A percentile compares a stretch with the other conserved stretches of the same genome.
These are phyloP conservation scores for Pachliopta kotzebuea DNA, from an alignment of 2,888 invertebrate species.

Conservation along the genomic window DNA sequence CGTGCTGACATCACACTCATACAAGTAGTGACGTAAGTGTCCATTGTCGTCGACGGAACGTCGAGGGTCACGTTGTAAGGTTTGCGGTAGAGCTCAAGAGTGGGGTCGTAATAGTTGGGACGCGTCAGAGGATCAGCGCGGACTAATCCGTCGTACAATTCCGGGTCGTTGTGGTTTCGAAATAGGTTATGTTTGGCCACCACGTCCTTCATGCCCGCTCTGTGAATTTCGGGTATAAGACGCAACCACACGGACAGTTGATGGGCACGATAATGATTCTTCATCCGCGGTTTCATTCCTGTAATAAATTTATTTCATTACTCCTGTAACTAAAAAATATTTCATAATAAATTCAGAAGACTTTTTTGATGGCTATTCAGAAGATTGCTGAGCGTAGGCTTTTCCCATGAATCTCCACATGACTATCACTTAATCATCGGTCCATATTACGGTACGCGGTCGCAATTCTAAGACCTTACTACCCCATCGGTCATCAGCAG, in stretches of 20 bases:
- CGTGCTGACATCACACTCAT: conserved; percentile 87
- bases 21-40: conserved; percentile 85
- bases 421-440: no score
- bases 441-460: no score
- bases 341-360: no score
- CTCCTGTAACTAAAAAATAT: no score
- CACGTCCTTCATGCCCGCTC: conserved; percentile 94
- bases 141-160: conserved; percentile 93
- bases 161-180: conserved; percentile 92
- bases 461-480: no score
- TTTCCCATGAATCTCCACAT: no score
- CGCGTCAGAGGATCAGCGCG: conserved; percentile 90
- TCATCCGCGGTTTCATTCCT: conserved; percentile 96
- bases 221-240: conserved; percentile 94
- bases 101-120: conserved; percentile 83
- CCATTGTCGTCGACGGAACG: conserved; percentile 77
- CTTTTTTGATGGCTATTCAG: no score
- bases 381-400: no score
- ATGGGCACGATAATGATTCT: conserved; percentile 97
- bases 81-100: conserved; percentile 82
- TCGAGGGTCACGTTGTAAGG: conserved; percentile 80
- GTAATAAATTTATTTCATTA: conserved; percentile 38
- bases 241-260: conserved; percentile 97
- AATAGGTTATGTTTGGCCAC: conserved; percentile 94
- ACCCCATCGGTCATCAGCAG: no score